Percentiles rank a stretch among this genome's conserved stretches.
Evolutionary conservation across 2,113 vertebrate genomes (phyloP).

Genomic region (Corythornis madagascariensis): DNA sequence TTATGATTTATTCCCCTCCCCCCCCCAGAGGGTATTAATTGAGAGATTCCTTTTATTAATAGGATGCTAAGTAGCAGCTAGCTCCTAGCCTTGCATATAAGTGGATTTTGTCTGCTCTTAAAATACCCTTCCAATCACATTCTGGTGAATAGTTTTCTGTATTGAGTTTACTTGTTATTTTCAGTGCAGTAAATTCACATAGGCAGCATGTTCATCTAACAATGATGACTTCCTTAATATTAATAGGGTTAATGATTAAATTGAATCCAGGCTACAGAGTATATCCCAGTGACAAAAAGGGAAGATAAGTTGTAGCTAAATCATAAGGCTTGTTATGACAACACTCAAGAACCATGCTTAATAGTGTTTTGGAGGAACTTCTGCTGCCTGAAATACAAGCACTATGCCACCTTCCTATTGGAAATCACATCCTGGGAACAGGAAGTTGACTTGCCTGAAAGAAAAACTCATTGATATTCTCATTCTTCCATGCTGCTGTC

Average conservation of each 20-base stretch:
- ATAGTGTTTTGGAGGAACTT: neutral
- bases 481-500: neutral
- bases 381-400: neutral
- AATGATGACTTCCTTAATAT: neutral
- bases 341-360: neutral
- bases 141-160: neutral
- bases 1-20: neutral
- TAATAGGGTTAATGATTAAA: neutral
- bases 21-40: neutral
- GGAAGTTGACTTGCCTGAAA: neutral
- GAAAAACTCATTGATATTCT: neutral
- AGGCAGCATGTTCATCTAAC: neutral
- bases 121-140: slow-evolving; percentile 10
- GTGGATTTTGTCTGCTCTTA: slow-evolving; percentile 23
- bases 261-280: neutral
- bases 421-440: neutral
- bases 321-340: neutral
- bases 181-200: neutral
- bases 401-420: neutral
- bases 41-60: slow-evolving; percentile 3
- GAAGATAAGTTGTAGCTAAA: neutral
- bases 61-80: neutral
- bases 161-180: neutral
- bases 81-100: neutral
- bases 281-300: neutral